Base-by-base conservation (phyloP, 2,888 invertebrate genomes). In the Limenitis camilla region DNA sequence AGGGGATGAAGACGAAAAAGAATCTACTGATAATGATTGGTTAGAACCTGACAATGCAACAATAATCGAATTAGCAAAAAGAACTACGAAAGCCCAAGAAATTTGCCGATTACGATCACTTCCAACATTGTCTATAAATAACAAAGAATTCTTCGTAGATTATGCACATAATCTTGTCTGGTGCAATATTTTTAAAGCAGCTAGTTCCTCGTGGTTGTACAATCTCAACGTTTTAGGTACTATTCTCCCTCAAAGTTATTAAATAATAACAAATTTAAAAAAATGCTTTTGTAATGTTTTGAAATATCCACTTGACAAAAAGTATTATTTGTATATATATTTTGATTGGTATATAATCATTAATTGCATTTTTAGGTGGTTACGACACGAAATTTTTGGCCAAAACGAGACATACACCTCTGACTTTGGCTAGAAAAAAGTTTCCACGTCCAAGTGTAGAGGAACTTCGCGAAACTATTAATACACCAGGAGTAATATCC, bases 131-230 rank as follows among this genome's bases (percentile, higher is more conserved):
- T 66, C 79, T 62, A 90, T 93, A 59, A 93, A 93, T 71, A 91
- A 90, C 60, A 92, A 92, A 88, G 93, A 93, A 73, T 93, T 93
- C 74, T 92, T 93, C 69, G 90, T 93, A 55, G 92, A 91, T 82
- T 69, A 91, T 84, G 70, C 66, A 49, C 91, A 93, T 63, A 91
- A 90, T 65, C 78, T 93, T 40, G 91, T 92, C 41, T 93, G 93
- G 93, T 93, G 93, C 69, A 93, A 92, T 70, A 90, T 93, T 60
- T 93, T 93, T 69, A 93, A 93, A 82, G 92, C 92, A 33, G 92
- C 92, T 28, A 93, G 93, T 64, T 93, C 93, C n/a, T 92, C 91
- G 6, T 94, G 93, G 93, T 89, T 94, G 81, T 92, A 93, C 74
- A 93, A 93, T 76, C 93, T 94, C 69, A 93, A 93, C 76, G 88